Percentiles rank a stretch among this genome's conserved stretches.
Conservation (phyloP, 1,140 invertebrate genomes). For the Sarcophaga bullata region DNA sequence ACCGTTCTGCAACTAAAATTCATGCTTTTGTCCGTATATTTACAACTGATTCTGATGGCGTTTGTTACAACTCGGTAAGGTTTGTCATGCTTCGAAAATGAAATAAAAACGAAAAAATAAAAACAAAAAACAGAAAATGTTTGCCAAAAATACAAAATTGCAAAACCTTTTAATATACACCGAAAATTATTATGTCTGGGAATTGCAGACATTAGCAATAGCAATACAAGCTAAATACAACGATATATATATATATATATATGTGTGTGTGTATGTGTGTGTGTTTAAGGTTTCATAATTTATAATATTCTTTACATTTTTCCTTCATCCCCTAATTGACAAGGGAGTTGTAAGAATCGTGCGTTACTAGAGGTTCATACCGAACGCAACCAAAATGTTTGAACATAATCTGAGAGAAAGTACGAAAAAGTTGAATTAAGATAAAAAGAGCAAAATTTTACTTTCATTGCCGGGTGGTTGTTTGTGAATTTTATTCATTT, state of each 20-base stretch:
- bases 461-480: neutral
- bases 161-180: constrained; percentile 5
- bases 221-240: neutral
- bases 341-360: neutral
- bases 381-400: neutral
- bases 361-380: neutral
- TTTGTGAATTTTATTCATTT: neutral
- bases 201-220: constrained; percentile 9
- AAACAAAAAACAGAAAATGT: too few species aligned
- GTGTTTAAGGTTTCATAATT: neutral
- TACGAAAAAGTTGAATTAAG: too few species aligned
- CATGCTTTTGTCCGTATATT: neutral
- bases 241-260: too few species aligned
- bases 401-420: neutral
- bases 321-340: constrained; percentile 1
- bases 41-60: neutral
- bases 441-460: neutral
- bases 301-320: neutral
- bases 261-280: neutral
- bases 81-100: neutral
- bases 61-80: neutral
- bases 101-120: too few species aligned
- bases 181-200: constrained; percentile 12
- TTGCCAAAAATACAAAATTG: neutral
- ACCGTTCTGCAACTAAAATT: neutral